These are phyloP conservation scores for Crenichthys baileyi DNA, from an alignment of 2,797 vertebrate genomes.

Conservation along the genomic window DNA sequence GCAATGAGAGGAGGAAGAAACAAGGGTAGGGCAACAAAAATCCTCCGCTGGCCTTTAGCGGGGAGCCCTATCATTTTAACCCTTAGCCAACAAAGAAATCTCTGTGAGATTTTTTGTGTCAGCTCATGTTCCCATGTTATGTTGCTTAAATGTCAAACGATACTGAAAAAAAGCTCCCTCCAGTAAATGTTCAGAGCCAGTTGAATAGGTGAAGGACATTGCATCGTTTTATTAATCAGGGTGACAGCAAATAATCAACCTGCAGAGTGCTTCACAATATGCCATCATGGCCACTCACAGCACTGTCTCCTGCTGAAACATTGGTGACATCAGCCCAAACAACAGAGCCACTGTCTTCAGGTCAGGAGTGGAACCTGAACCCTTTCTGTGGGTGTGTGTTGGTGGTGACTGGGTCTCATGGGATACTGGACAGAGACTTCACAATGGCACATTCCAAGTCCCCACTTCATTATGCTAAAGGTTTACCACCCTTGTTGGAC, in stretches of 20 bases:
- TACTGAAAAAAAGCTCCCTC: constrained; percentile 3
- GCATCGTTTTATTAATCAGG: constrained; percentile 21
- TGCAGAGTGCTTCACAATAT: neutral
- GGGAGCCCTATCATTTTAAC: constrained; percentile 16
- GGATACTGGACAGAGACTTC: constrained; percentile 47
- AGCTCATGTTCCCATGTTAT: neutral
- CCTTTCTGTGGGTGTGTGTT: constrained; percentile 19
- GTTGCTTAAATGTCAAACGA: constrained; percentile 39
- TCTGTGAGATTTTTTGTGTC: constrained; percentile 3
- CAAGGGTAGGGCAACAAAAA: constrained; percentile 9
- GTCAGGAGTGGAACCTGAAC: constrained; percentile 66
- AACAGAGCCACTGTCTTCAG: constrained; percentile 66
- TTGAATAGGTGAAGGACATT: neutral
- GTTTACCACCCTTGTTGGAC: constrained; percentile 70
- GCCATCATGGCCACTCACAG: constrained; percentile 18
- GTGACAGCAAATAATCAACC: constrained; percentile 9
- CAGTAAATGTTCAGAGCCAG: neutral
- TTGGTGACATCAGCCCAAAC: constrained; percentile 54
- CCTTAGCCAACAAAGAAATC: constrained; percentile 3
- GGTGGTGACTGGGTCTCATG: constrained; percentile 49
- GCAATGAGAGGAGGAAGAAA: constrained; percentile 33
- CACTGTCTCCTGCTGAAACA: constrained; percentile 16
- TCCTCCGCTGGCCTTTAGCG: constrained; percentile 1
- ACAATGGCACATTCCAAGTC: constrained; percentile 72
- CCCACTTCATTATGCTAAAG: constrained; percentile 59